Evolutionary conservation across 64 coral and sea anemone genomes (phyloP).

Genomic region (Hydrozoanthus tunicans): DNA sequence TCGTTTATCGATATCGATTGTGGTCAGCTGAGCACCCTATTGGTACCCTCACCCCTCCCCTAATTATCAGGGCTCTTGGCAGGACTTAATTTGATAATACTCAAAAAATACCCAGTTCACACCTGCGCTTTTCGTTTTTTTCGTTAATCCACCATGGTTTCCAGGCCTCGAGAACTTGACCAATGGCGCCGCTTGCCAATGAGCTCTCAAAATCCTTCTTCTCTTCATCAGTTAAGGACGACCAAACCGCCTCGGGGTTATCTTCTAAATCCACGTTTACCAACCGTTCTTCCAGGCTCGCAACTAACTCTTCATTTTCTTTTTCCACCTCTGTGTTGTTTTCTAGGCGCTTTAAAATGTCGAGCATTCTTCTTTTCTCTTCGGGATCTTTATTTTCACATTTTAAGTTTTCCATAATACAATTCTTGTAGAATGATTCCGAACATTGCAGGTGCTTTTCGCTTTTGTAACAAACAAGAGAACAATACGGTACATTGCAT

Average conservation of each 20-base stretch:
- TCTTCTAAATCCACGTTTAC: slow-evolving; percentile 63
- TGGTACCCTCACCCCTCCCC: too few relatives aligned
- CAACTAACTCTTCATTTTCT: slow-evolving; percentile 7
- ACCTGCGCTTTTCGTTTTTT: slow-evolving; percentile 36
- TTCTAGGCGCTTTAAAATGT: slow-evolving; percentile 80
- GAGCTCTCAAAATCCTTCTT: slow-evolving; percentile 71
- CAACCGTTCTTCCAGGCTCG: slow-evolving; percentile 80
- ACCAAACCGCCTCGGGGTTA: slow-evolving; percentile 70
- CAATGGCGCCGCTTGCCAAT: slow-evolving; percentile 69
- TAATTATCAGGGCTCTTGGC: too few relatives aligned
- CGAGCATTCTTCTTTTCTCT: slow-evolving; percentile 70
- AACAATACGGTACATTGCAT: slow-evolving; percentile 88
- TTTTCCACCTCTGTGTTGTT: slow-evolving; percentile 38
- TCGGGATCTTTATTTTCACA: slow-evolving; percentile 42
- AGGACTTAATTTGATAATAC: too few relatives aligned
- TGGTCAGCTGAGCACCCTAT: too few relatives aligned
- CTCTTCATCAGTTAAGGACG: slow-evolving; percentile 66
- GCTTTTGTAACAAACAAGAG: slow-evolving; percentile 80
- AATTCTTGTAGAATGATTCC: slow-evolving; percentile 87
- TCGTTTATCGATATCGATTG: too few relatives aligned
- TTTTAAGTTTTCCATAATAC: slow-evolving; percentile 65
- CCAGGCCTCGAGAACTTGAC: slow-evolving; percentile 64
- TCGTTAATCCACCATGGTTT: slow-evolving; percentile 81
- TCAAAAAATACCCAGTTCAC: background rate
- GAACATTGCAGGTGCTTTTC: slow-evolving; percentile 90